Evolutionary conservation across 2,113 vertebrate species (phyloP).

Genomic region (Chaenogobius annularis): DNA sequence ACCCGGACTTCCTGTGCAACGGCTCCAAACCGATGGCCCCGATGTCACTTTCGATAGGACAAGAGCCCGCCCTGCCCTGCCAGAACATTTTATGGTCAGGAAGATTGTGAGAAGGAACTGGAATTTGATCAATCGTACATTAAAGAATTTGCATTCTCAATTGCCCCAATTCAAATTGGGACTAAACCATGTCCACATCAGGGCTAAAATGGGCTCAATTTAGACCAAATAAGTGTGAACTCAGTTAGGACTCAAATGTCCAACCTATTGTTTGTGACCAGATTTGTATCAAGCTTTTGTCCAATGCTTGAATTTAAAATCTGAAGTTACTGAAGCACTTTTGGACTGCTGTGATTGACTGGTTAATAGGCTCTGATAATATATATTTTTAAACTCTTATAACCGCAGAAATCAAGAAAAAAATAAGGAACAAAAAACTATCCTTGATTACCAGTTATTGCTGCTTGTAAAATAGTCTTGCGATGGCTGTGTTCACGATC

Average conservation of each 20-base stretch:
- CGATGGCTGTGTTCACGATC: neutral
- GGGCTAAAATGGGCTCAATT: no score
- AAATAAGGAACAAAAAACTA: neutral
- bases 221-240: no score
- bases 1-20: slow-evolving; percentile 94
- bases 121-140: no score
- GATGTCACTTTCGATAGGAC: slow-evolving; percentile 95
- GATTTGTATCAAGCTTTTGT: neutral
- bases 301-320: neutral
- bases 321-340: neutral
- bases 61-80: slow-evolving; percentile 85
- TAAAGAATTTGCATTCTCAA: no score
- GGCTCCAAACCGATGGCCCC: slow-evolving; percentile 94
- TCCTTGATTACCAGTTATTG: neutral
- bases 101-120: neutral
- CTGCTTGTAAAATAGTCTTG: neutral
- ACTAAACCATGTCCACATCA: no score
- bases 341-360: neutral
- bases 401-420: neutral
- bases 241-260: no score
- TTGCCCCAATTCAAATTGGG: no score
- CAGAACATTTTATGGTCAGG: neutral
- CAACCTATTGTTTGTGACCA: no score
- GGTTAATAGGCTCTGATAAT: no score
- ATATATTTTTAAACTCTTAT: neutral